Evolutionary conservation across 2,797 vertebrate species (phyloP).

Genomic region (Coregonus sp.): DNA sequence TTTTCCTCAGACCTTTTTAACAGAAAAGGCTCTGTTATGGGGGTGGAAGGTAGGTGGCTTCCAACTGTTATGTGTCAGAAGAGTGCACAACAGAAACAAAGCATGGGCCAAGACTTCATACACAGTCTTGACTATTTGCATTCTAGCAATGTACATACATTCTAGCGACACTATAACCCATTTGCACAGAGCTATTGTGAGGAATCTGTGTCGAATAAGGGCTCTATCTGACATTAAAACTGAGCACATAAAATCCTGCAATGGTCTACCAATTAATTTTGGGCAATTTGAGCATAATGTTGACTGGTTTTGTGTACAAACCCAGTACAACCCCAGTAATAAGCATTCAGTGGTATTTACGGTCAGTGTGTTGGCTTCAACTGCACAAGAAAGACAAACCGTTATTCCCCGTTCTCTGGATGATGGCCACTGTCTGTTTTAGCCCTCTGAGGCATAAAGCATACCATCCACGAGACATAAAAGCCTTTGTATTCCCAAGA

Average conservation of each 20-base stretch:
- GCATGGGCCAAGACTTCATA: constrained; percentile 32
- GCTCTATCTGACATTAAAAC: not conserved
- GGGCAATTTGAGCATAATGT: constrained; percentile 10
- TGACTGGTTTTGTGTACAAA: constrained; percentile 22
- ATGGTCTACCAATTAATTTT: not conserved
- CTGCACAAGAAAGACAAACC: constrained; percentile 66
- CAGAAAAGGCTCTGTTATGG: constrained; percentile 20
- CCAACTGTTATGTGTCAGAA: constrained; percentile 65
- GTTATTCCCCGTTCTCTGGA: constrained; percentile 72
- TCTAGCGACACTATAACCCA: constrained; percentile 14
- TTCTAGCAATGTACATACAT: not conserved
- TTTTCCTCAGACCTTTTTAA: not conserved
- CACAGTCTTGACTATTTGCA: constrained; percentile 29
- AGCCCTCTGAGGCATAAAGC: constrained; percentile 64
- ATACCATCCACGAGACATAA: constrained; percentile 55
- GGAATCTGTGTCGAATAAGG: not conserved
- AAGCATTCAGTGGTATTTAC: constrained; percentile 65
- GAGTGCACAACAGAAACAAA: constrained; percentile 56
- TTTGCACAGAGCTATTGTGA: not conserved
- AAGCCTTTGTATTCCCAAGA: constrained; percentile 56
- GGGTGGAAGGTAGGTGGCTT: constrained; percentile 67
- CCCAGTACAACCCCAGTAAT: constrained; percentile 18
- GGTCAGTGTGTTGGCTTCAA: constrained; percentile 65
- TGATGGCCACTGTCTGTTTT: constrained; percentile 70
- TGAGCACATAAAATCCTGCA: not conserved